Evolutionary conservation across 2,113 vertebrate genomes (phyloP).

Genomic region (Gopherus flavomarginatus): DNA sequence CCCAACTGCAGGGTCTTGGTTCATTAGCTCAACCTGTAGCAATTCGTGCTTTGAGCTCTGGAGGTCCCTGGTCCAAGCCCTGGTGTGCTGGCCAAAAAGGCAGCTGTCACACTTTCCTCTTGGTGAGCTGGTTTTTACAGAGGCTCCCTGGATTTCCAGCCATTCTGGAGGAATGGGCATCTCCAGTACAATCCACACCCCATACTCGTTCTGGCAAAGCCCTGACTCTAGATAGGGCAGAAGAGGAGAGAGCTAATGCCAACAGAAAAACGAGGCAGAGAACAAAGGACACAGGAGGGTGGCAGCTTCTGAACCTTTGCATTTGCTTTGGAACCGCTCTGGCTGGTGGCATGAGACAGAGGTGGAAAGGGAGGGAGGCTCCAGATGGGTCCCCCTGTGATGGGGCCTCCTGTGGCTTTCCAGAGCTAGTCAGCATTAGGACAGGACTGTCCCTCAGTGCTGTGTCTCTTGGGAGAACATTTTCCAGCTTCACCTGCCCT

Average conservation of each 20-base stretch:
- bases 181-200: not conserved
- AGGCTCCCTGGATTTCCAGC: not conserved
- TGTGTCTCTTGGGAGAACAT: constrained; percentile 41
- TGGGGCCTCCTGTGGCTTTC: not conserved
- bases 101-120: not conserved
- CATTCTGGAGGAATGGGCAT: not conserved
- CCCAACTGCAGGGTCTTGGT: too few species aligned
- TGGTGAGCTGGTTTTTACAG: not conserved
- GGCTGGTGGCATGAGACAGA: not conserved
- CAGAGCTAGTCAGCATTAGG: not conserved
- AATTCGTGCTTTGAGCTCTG: not conserved
- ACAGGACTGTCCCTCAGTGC: constrained; percentile 12
- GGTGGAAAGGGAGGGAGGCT: too few species aligned
- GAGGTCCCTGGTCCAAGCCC: not conserved
- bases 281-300: not conserved
- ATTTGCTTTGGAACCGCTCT: not conserved
- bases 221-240: not conserved
- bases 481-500: constrained; percentile 64
- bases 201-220: not conserved
- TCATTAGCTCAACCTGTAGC: not conserved
- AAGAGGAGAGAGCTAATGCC: not conserved
- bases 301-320: not conserved
- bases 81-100: not conserved
- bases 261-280: not conserved
- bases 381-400: too few species aligned